Evolutionary conservation across 2,113 vertebrate genomes (phyloP).

Genomic region (Gyps fulvus): DNA sequence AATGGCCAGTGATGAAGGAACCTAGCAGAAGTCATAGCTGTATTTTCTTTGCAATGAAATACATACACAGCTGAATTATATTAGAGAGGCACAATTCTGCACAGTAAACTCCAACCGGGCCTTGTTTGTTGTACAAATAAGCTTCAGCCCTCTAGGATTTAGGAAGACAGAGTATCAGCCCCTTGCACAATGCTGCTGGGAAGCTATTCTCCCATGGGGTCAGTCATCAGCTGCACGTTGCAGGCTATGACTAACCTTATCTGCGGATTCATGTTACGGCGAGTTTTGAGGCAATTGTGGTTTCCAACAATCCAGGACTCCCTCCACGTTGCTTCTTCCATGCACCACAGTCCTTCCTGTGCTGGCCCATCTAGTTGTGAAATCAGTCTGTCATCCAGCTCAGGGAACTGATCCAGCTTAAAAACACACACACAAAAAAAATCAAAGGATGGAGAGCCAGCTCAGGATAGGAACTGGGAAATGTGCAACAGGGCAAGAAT

Average conservation of each 20-base stretch:
- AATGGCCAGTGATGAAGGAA: not conserved
- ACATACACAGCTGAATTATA: not conserved
- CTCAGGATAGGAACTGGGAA: not conserved
- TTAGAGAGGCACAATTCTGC: not conserved
- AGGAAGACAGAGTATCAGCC: not conserved
- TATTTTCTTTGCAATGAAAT: constrained; percentile 18
- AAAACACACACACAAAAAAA: not conserved
- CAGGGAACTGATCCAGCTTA: not conserved
- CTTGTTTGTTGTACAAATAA: constrained; percentile 43
- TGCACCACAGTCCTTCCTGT: not conserved
- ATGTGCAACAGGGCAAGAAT: not conserved
- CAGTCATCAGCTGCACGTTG: not conserved
- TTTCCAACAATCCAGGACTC: not conserved
- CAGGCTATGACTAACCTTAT: not conserved
- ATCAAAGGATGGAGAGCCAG: not conserved
- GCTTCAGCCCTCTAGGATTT: not conserved
- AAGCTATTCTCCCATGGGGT: not conserved
- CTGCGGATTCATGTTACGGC: not conserved
- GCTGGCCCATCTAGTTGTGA: not conserved
- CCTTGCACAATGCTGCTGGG: not conserved
- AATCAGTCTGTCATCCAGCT: not conserved
- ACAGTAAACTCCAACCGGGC: not conserved
- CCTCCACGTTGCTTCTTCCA: not conserved
- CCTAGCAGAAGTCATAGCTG: not conserved
- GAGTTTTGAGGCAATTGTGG: not conserved